phyloP scores from a whole-genome alignment of 2,888 invertebrate genomes.

The Agonopterix heracliana region DNA sequence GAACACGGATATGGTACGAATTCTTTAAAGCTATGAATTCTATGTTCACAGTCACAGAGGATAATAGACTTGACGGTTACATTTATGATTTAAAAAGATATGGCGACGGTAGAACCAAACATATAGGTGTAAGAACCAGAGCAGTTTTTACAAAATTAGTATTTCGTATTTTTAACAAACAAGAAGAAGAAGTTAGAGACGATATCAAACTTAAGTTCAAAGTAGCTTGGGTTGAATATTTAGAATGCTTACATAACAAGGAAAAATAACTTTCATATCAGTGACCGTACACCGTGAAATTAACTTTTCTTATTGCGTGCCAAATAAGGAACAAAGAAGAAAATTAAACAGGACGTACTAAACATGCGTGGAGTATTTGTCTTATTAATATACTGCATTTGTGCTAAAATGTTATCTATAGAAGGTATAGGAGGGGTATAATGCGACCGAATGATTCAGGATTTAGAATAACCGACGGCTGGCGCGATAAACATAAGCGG shows the following conservation, averaged over 20 bases:
- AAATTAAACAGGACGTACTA: too few species aligned
- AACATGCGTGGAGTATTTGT: too few species aligned
- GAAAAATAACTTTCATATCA: too few species aligned
- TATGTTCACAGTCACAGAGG: conserved; percentile 29
- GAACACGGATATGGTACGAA: conserved; percentile 27
- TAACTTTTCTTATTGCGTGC: too few species aligned
- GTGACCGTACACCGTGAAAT: too few species aligned
- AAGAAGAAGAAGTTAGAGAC: conserved; percentile 20
- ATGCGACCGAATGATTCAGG: too few species aligned
- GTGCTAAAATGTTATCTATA: too few species aligned
- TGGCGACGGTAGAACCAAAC: conserved; percentile 22
- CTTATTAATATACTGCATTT: too few species aligned
- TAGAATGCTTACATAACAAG: conserved; percentile 12
- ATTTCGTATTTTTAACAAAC: conserved; percentile 28
- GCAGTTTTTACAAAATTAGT: conserved; percentile 31
- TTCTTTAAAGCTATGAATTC: conserved; percentile 41
- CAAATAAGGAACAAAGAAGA: too few species aligned
- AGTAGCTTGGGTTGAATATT: conserved; percentile 37
- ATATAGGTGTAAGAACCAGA: conserved; percentile 34
- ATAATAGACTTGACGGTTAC: conserved; percentile 42
- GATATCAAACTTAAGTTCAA: conserved; percentile 38
- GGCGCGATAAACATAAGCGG: conserved; percentile 11
- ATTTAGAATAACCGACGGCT: too few species aligned
- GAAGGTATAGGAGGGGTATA: too few species aligned
- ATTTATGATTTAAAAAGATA: conserved; percentile 38